Percentiles rank a stretch among this genome's conserved stretches.
These are phyloP conservation scores for Monoplex corrugatus DNA, from an alignment of 2,888 invertebrate genomes.

Conservation along the genomic window DNA sequence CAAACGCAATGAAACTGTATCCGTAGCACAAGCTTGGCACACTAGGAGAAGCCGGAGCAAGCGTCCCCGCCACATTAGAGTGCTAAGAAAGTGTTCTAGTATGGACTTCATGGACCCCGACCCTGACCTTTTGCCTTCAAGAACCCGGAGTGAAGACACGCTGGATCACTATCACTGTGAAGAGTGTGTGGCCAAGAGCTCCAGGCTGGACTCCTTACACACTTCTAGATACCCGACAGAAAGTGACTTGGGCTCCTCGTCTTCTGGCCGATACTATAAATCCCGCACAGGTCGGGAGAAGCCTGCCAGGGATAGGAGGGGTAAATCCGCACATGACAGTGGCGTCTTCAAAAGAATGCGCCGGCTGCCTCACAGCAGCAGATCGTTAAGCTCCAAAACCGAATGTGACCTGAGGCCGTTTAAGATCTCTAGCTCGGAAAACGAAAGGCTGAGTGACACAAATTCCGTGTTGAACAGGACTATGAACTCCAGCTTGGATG, in stretches of 20 bases:
- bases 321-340: neutral
- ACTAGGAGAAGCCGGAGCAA: neutral
- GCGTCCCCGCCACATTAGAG: neutral
- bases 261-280: neutral
- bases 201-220: neutral
- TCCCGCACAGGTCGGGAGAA: neutral
- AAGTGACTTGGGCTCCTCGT: conserved; percentile 13
- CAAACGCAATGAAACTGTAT: conserved; percentile 9
- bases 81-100: conserved; percentile 27
- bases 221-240: neutral
- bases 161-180: neutral
- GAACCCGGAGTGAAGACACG: conserved; percentile 5
- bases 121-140: neutral
- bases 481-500: neutral
- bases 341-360: neutral
- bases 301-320: neutral
- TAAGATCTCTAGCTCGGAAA: conserved; percentile 41
- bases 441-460: neutral
- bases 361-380: neutral
- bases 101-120: conserved; percentile 1
- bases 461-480: neutral
- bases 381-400: neutral
- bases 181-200: neutral
- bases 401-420: neutral
- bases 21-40: neutral